Base-by-base conservation (phyloP, 2,888 invertebrate species). In the Cryptocheilus praepositus region DNA sequence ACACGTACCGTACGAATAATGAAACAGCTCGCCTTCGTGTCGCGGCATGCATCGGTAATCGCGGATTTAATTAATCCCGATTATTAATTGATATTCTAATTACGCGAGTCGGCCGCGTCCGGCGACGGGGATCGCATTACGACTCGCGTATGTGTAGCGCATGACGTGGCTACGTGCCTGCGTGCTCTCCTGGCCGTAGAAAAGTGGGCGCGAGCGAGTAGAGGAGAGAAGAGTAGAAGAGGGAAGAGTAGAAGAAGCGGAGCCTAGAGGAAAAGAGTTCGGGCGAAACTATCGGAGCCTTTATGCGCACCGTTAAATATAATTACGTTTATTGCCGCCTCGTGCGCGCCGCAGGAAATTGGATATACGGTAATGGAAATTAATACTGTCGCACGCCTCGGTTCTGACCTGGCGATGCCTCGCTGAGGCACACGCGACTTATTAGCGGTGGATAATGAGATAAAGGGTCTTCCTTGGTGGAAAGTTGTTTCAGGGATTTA, bases 61-160 rank as follows among this genome's bases (percentile, higher is more conserved):
- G 56, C 54, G 55, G 69, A 76, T 77, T 79, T 70, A 79, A 83
- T 83, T 76, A 81, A 82, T 78, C 74, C 61, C 64, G 71, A 76
- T 82, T 77, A 79, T 80, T 83, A 81, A 83, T 85, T 83, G 81
- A 81, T 82, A 81, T 79, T 82, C 80, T 79, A 84, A 85, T 85
- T 84, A 81, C 62, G 65, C 44, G 62, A 71, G 54, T 58, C 61
- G 65, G 51, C 56, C 70, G 52, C 68, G 71, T 74, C 64, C 70
- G 67, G 53, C 65, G 56, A 51, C 65, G 52, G 49, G 51, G 63
- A 73, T 74, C 67, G 67, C 60, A 71, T 71, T 74, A 70, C 71
- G 60, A 62, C 64, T 69, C 67, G 64, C 53, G 19, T 19, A 1
- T 8, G 45, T 25, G 25, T 25, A 25, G 3, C 3, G 25, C 49